A percentile compares a stretch with the other conserved stretches of the same genome.
These are phyloP conservation scores for Mesoclemmys tuberculata DNA, from an alignment of 2,113 vertebrate genomes.

Conservation along the genomic window DNA sequence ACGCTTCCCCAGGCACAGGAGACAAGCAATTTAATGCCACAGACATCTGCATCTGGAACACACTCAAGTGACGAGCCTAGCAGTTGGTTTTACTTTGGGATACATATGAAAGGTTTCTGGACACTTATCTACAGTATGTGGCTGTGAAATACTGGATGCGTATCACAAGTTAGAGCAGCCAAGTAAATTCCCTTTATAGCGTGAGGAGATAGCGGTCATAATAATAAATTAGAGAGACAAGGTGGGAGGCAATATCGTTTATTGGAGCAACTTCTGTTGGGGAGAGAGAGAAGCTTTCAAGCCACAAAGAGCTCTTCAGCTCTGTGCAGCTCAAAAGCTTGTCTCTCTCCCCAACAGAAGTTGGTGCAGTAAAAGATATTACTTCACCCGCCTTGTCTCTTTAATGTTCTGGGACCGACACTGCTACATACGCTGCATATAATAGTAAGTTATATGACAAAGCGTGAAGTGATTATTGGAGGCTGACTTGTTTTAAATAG, in stretches of 20 bases:
- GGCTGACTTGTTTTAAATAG: not conserved
- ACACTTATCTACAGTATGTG: not conserved
- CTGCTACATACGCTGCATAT: not conserved
- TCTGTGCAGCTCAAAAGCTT: not conserved
- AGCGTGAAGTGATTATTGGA: not conserved
- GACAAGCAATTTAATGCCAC: not conserved
- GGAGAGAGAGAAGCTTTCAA: too few relatives aligned
- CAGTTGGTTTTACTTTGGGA: not conserved
- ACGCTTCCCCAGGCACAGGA: fast-evolving
- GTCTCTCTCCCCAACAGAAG: not conserved
- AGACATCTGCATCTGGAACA: not conserved
- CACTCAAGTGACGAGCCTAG: not conserved
- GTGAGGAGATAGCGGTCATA: fast-evolving
- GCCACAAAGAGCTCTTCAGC: not conserved
- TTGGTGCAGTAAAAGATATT: not conserved
- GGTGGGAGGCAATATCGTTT: too few relatives aligned
- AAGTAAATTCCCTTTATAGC: not conserved
- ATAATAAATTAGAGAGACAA: too few relatives aligned
- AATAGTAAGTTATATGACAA: not conserved
- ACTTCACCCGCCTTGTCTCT: not conserved
- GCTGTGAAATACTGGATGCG: not conserved
- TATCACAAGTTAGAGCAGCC: not conserved
- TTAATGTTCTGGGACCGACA: not conserved
- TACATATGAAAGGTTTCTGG: not conserved
- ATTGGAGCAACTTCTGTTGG: too few relatives aligned